Evolutionary conservation across 1,140 invertebrate genomes (phyloP).

Genomic region (Neoseiulus cucumeris): DNA sequence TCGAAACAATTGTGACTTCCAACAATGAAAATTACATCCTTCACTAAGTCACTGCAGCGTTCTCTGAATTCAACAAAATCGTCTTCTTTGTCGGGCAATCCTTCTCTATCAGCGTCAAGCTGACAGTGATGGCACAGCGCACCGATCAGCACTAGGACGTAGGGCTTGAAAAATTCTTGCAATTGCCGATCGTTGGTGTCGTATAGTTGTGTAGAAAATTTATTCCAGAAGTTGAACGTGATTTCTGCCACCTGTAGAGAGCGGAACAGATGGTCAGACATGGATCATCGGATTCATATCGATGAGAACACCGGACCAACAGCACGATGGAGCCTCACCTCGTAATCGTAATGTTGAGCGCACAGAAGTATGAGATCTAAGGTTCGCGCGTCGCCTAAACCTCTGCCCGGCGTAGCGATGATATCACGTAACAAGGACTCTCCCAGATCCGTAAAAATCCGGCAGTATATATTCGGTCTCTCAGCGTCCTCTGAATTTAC

Average conservation of each 20-base stretch:
- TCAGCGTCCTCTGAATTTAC: not conserved
- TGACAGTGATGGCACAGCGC: conserved; percentile 3
- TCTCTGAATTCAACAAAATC: not conserved
- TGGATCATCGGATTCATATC: not conserved
- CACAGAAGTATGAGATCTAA: not conserved
- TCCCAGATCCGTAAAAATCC: not conserved
- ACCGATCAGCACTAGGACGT: not conserved
- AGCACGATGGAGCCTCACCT: not conserved
- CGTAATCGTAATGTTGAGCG: conserved; percentile 3
- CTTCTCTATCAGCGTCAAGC: not conserved
- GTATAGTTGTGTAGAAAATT: not conserved
- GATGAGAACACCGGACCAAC: not conserved
- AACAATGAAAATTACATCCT: not conserved
- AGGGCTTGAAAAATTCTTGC: conserved; percentile 4
- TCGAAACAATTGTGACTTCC: not conserved
- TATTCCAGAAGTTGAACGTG: conserved; percentile 3
- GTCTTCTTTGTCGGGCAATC: conserved; percentile 1
- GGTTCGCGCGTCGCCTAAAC: not conserved
- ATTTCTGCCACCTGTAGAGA: not conserved
- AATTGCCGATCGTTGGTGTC: not conserved
- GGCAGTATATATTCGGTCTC: not conserved
- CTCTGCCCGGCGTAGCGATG: not conserved
- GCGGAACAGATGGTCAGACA: no score
- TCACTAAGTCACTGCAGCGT: not conserved
- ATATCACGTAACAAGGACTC: not conserved